Evolutionary conservation across 2,888 invertebrate genomes (phyloP), one percentile per base, ranked within the genome.

Genomic region (Pristionchus japonicus): DNA sequence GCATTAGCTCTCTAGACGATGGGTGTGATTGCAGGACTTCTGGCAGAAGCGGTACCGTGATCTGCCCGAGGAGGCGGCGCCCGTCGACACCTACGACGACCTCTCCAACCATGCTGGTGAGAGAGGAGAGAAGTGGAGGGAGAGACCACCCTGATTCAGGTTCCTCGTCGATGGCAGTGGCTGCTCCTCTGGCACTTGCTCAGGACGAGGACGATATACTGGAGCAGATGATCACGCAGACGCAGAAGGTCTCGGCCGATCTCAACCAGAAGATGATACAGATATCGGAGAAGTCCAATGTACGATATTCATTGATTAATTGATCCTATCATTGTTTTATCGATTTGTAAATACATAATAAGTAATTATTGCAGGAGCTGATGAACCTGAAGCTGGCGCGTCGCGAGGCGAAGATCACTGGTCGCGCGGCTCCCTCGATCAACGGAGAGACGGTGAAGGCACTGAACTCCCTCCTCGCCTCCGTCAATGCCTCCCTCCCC

Each of bases 371-470:
- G n/a, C 86, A 89, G 85, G 89, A 89, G 43, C 88, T 92, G 74
- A 88, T 91, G 40, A 87, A 86, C 23, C 85, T 90, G 27, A 91
- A 91, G 67, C 77, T 91, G 40, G 89, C 91, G 74, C 89, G 93
- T 15, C 88, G 91, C 13, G 93, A 93, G 40, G 93, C 93, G n/a
- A 92, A 90, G 67, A 27, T 90, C 20, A 87, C 82, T 23, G 89
- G 91, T 47, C 74, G 49, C 3, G 31, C 86, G 17, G 40, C 88
- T 13, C 92, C 93, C 7, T 40, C 88, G 20, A 31, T 90, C 23
- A 34, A 40, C 23, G n/a, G 7, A 13, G 52, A 37, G n/a, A 23
- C 83, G 17, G 37, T 61, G 31, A 27, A 7, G 3, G 43, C 43
- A 7, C n/a, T 85, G 31, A 70, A 40, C 49, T 31, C 20, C 9